These are phyloP conservation scores for Lamellibrachia luymesi DNA, from an alignment of 1,140 invertebrate species.

Conservation along the genomic window DNA sequence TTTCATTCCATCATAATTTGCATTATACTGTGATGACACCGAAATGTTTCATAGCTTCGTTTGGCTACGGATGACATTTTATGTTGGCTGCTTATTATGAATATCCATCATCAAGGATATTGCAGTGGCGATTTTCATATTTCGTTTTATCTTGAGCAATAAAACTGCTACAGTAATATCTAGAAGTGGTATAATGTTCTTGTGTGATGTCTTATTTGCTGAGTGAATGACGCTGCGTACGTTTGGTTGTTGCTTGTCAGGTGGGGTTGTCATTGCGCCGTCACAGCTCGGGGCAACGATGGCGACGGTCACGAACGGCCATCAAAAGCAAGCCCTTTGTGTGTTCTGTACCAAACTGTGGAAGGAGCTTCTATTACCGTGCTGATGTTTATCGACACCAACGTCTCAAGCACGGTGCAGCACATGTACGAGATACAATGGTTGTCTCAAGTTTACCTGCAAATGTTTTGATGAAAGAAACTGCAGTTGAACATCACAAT, in stretches of 20 bases:
- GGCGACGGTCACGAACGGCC: neutral
- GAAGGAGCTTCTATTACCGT: conserved; percentile 9
- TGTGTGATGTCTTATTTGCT: neutral
- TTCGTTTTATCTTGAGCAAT: too few species aligned
- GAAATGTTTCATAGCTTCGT: too few species aligned
- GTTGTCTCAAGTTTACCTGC: neutral
- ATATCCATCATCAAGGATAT: too few species aligned
- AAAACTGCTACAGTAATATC: too few species aligned
- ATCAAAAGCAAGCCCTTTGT: conserved; percentile 10
- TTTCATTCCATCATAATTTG: too few species aligned
- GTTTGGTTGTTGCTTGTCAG: neutral
- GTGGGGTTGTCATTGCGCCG: neutral
- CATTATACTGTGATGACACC: too few species aligned
- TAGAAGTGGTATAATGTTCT: neutral
- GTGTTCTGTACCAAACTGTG: conserved; percentile 11
- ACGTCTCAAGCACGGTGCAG: conserved; percentile 11
- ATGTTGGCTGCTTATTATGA: too few species aligned
- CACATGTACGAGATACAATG: neutral
- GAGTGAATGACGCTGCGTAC: neutral
- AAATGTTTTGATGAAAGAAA: neutral
- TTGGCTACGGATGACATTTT: too few species aligned
- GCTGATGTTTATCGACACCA: conserved; percentile 17
- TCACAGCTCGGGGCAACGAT: neutral
- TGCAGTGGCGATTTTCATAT: too few species aligned
- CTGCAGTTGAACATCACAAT: neutral